Evolutionary conservation across 2,888 invertebrate species (phyloP).

Genomic region (Aproaerema taeniolella): DNA sequence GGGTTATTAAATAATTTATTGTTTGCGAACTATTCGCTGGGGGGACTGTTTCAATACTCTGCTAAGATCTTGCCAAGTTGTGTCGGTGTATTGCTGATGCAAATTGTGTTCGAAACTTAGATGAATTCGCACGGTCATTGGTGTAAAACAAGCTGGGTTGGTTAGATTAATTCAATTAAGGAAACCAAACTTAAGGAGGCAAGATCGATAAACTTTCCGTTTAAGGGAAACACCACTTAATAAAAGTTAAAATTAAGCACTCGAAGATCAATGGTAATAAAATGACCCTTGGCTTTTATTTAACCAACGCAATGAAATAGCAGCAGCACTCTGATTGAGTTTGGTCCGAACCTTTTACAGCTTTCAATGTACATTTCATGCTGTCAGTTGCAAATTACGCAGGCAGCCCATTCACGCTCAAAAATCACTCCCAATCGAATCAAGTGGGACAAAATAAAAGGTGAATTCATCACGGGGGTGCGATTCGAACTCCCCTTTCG

Average conservation of each 20-base stretch:
- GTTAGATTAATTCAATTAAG: conserved; percentile 9
- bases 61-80: conserved; percentile 58
- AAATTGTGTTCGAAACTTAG: conserved; percentile 57
- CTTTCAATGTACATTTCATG: conserved; percentile 68
- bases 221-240: too few species aligned
- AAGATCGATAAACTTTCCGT: too few species aligned
- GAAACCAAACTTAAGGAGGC: too few species aligned
- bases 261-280: too few species aligned
- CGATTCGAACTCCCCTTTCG: conserved; percentile 53
- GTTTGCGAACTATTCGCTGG: conserved; percentile 62
- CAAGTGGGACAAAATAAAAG: conserved; percentile 74
- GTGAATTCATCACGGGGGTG: conserved; percentile 69
- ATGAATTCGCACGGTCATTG: conserved; percentile 46
- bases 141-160: conserved; percentile 1
- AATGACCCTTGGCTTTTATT: conserved; percentile 20
- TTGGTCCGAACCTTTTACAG: conserved; percentile 64
- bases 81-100: conserved; percentile 46
- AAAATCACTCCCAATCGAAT: conserved; percentile 74
- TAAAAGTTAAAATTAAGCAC: too few species aligned
- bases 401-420: conserved; percentile 72
- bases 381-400: conserved; percentile 71
- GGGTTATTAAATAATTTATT: conserved; percentile 75
- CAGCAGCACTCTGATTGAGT: conserved; percentile 56
- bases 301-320: conserved; percentile 36
- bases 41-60: conserved; percentile 53